Base-by-base conservation (phyloP, 2,888 invertebrate genomes). In the Cinara cedri region DNA sequence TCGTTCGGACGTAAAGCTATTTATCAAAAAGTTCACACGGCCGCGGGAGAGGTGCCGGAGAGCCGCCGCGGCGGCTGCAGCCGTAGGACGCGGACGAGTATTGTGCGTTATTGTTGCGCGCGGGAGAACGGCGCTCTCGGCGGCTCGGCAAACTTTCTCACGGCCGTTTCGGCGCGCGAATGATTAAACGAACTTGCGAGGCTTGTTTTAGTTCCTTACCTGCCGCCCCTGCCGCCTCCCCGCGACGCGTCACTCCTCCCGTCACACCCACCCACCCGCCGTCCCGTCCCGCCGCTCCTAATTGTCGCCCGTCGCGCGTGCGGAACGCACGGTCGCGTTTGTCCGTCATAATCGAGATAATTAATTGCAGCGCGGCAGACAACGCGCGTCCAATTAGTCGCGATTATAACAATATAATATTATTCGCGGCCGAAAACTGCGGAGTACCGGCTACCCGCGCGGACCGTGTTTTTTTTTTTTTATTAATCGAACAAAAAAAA, bases 1-100 rank as follows among this genome's bases (percentile, higher is more conserved):
- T 78, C 78, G 70, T 70, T 78, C 70, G 78, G 78, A 68, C 78
- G 68, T 70, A 62, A 78, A 78, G 78, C 78, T 78, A 78, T 78
- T 78, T 62, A 78, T 78, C 78, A 78, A 78, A 78, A 78, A 78
- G 68, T 70, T 78, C 60, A 46, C 60, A 62, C 42, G 68, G 46
- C 10, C 21, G 51, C 34, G 51, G 42, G 54, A 26, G n/a, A n/a
- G n/a, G n/a, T n/a, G n/a, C n/a, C 14, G 34, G 42, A 44, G n/a
- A 66, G 24, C 24, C 14, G 19, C 14, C 26, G 1, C n/a, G 2
- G 16, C 49, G 11, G 19, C n/a, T 42, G 14, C 9, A 24, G 14
- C 6, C 9, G 54, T n/a, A n/a, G n/a, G n/a, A n/a, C n/a, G n/a
- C n/a, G n/a, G n/a, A n/a, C n/a, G n/a, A n/a, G n/a, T n/a, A n/a